These are phyloP conservation scores for Dreissena polymorpha DNA, from an alignment of 1,140 invertebrate species.

Conservation along the genomic window DNA sequence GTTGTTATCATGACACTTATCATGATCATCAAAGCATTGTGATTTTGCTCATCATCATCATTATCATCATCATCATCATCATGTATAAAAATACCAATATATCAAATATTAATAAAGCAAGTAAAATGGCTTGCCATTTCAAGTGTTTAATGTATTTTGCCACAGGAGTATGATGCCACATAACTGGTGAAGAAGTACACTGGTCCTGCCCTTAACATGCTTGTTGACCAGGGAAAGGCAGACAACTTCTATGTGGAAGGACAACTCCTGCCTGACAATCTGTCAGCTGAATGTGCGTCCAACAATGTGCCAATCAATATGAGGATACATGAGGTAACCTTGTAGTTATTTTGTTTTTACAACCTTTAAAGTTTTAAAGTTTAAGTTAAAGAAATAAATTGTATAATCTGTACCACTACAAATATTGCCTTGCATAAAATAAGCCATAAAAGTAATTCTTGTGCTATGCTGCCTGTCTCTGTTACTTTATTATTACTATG, in stretches of 20 bases:
- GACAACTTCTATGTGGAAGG: conserved; percentile 90
- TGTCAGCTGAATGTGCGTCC: conserved; percentile 87
- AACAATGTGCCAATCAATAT: conserved; percentile 87
- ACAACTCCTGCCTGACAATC: conserved; percentile 93
- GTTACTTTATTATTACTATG: too few relatives aligned
- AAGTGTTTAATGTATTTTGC: conserved; percentile 13
- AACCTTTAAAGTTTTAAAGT: too few relatives aligned
- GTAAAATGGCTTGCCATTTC: too few relatives aligned
- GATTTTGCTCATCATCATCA: too few relatives aligned
- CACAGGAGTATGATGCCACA: conserved; percentile 91
- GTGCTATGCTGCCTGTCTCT: too few relatives aligned
- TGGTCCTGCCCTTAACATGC: conserved; percentile 89
- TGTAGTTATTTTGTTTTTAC: not conserved
- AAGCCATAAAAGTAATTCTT: too few relatives aligned
- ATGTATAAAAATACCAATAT: too few relatives aligned
- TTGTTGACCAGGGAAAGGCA: conserved; percentile 94
- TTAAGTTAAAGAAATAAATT: not conserved
- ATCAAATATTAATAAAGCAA: too few relatives aligned
- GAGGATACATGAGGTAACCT: conserved; percentile 85
- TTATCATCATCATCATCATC: too few relatives aligned
- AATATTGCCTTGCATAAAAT: not conserved
- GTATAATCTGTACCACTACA: not conserved
- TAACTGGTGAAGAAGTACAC: conserved; percentile 90
- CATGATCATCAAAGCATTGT: too few relatives aligned
- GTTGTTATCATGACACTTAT: too few relatives aligned